A percentile compares a stretch with the other conserved stretches of the same genome.
These are phyloP conservation scores for Dreissena polymorpha DNA, from an alignment of 1,140 invertebrate genomes.

Conservation along the genomic window DNA sequence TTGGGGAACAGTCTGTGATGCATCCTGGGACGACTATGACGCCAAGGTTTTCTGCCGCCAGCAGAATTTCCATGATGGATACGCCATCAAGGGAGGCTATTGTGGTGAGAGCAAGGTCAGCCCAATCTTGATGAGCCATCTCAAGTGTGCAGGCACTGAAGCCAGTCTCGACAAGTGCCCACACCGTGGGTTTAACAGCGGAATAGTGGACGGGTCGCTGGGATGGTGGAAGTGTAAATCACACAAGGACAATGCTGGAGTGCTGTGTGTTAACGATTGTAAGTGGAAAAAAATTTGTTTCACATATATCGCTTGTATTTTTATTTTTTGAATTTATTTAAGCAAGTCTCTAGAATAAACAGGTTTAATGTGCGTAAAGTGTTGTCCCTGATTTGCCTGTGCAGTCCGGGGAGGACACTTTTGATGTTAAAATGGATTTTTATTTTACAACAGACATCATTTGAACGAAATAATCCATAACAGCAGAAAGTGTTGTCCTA, in stretches of 20 bases:
- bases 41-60: conserved; percentile 70
- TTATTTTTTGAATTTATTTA: no score
- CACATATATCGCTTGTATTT: no score
- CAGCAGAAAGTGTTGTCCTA: no score
- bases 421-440: no score
- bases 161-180: conserved; percentile 61
- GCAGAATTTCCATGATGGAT: conserved; percentile 67
- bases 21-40: conserved; percentile 67
- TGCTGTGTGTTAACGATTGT: conserved; percentile 73
- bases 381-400: no score
- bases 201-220: conserved; percentile 33
- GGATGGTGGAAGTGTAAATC: conserved; percentile 61
- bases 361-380: no score
- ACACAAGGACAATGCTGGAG: conserved; percentile 72
- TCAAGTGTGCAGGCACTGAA: conserved; percentile 64
- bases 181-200: conserved; percentile 68
- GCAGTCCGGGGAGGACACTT: no score
- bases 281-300: conserved; percentile 16
- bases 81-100: conserved; percentile 53
- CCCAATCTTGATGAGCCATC: conserved; percentile 64
- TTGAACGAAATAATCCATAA: no score
- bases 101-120: conserved; percentile 47
- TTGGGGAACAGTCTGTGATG: conserved; percentile 76
- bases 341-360: no score
- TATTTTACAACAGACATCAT: no score